phyloP scores from a whole-genome alignment of 2,888 invertebrate species.

The Leistus spinibarbis region DNA sequence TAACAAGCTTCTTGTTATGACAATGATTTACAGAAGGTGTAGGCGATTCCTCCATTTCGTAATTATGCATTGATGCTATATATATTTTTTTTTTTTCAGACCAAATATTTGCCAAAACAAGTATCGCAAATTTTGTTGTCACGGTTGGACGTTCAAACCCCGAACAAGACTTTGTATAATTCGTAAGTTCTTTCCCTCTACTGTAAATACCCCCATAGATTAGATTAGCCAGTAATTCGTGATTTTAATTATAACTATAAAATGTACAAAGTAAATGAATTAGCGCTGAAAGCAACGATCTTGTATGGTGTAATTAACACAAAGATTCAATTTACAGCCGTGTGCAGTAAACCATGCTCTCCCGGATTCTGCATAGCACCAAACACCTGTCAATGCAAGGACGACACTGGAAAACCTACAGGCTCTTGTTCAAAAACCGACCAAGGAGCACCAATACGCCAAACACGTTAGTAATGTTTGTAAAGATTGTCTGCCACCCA shows the following conservation, averaged over 20 bases:
- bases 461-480: neutral
- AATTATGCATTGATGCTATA: no score
- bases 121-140: constrained; percentile 79
- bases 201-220: neutral
- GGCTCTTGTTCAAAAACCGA: constrained; percentile 56
- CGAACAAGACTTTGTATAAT: constrained; percentile 78
- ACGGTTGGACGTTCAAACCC: constrained; percentile 80
- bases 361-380: constrained; percentile 78
- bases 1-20: no score
- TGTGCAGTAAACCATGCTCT: constrained; percentile 71
- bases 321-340: constrained; percentile 60
- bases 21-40: no score
- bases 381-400: constrained; percentile 76
- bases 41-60: no score
- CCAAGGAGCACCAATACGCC: neutral
- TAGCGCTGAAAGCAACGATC: neutral
- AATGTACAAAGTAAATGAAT: constrained; percentile 13
- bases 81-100: constrained; percentile 62
- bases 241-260: neutral
- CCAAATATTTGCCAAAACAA: constrained; percentile 82
- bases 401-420: constrained; percentile 71
- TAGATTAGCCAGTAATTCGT: no score
- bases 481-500: no score
- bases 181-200: constrained; percentile 69
- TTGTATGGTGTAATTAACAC: neutral